A percentile compares a stretch with the other conserved stretches of the same genome.
These are phyloP conservation scores for Papilio dardanus DNA, from an alignment of 1,140 invertebrate genomes.

Conservation along the genomic window DNA sequence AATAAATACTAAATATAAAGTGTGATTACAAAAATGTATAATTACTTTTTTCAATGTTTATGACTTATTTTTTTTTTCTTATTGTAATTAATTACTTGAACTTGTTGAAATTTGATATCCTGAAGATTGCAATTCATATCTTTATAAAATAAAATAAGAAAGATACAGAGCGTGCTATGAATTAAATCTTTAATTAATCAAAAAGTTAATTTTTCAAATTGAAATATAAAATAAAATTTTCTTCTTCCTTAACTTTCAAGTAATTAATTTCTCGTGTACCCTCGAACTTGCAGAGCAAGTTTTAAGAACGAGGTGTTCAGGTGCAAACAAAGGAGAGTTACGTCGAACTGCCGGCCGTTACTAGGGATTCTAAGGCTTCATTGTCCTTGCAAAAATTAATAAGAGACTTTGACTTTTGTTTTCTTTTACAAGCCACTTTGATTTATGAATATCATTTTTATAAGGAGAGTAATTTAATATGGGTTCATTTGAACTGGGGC, in stretches of 20 bases:
- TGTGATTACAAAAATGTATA: neutral
- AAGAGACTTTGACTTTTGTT: slow-evolving; percentile 40
- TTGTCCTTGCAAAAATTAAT: slow-evolving; percentile 43
- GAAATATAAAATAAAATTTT: neutral
- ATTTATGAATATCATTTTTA: slow-evolving; percentile 42
- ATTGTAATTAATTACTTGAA: too few relatives aligned
- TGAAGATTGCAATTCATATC: too few relatives aligned
- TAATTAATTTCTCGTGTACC: slow-evolving; percentile 39
- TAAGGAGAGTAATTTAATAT: neutral
- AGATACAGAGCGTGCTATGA: too few relatives aligned
- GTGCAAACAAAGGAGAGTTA: slow-evolving; percentile 42
- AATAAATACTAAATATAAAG: too few relatives aligned
- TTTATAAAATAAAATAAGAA: too few relatives aligned
- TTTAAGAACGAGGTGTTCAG: slow-evolving; percentile 39
- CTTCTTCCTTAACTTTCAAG: slow-evolving; percentile 23
- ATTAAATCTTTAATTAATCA: neutral
- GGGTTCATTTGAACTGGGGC: neutral
- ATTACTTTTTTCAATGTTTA: too few relatives aligned
- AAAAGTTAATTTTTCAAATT: neutral
- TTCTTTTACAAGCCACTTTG: slow-evolving; percentile 38
- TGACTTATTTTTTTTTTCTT: too few relatives aligned
- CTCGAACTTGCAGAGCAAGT: slow-evolving; percentile 30
- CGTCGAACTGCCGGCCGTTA: slow-evolving; percentile 41
- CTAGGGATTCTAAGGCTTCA: slow-evolving; percentile 41
- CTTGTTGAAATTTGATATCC: too few relatives aligned